phyloP scores from a whole-genome alignment of 2,888 invertebrate genomes.

The Auanema sp. region DNA sequence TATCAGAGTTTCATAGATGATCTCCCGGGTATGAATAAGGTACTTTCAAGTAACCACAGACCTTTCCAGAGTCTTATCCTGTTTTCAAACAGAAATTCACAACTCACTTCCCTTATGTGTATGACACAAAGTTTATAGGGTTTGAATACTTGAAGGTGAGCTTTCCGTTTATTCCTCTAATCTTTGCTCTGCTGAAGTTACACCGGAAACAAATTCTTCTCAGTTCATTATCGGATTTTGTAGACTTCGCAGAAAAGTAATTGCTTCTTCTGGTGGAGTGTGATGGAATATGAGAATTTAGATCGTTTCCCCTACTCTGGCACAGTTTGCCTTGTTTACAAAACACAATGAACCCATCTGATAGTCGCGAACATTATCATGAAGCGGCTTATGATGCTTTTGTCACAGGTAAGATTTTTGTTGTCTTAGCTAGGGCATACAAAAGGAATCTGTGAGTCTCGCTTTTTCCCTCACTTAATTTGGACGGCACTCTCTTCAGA shows the following conservation, averaged over 20 bases:
- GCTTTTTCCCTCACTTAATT: too few relatives aligned
- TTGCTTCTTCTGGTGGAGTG: not conserved
- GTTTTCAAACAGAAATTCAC: not conserved
- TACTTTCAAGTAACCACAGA: not conserved
- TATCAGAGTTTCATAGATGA: conserved; percentile 27
- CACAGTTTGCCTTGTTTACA: not conserved
- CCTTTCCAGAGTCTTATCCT: conserved; percentile 3
- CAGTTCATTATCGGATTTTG: not conserved
- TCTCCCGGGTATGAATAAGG: conserved; percentile 23
- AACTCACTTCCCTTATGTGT: not conserved
- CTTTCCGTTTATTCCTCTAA: not conserved
- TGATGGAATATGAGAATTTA: not conserved
- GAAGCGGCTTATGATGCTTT: conserved; percentile 31
- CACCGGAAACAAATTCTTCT: not conserved
- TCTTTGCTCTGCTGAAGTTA: not conserved
- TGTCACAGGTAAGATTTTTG: conserved; percentile 24
- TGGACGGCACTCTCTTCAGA: too few relatives aligned
- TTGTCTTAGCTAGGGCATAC: conserved; percentile 9
- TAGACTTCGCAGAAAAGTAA: not conserved
- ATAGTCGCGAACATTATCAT: conserved; percentile 25
- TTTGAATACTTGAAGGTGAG: too few relatives aligned
- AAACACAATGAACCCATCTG: not conserved
- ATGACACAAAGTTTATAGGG: not conserved
- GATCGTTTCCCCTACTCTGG: not conserved
- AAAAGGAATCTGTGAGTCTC: too few relatives aligned